Conservation (phyloP, 2,113 vertebrate genomes). For the Thunnus thynnus region DNA sequence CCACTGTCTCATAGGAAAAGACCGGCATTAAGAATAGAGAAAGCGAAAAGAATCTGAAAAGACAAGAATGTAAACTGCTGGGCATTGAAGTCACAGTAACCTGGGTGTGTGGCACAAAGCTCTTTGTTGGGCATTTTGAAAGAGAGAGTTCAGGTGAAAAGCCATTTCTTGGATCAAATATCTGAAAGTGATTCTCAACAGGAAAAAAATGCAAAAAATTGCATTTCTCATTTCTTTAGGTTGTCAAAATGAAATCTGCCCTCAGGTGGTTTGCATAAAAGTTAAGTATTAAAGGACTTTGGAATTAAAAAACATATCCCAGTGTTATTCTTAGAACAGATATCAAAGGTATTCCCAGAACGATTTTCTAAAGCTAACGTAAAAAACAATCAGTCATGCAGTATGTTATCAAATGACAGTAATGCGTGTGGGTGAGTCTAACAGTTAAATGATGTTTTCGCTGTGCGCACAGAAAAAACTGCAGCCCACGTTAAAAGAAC, state of each 20-base stretch:
- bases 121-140: slow-evolving; percentile 5
- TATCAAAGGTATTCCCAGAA: neutral
- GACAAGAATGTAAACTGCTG: slow-evolving; percentile 4
- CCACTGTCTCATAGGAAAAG: neutral
- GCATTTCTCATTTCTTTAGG: neutral
- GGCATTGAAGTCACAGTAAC: slow-evolving; percentile 9
- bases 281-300: neutral
- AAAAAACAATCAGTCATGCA: no score
- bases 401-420: neutral
- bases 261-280: neutral
- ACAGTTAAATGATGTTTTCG: no score
- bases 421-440: no score
- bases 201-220: neutral
- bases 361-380: neutral
- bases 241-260: neutral
- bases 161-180: neutral
- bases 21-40: neutral
- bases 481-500: no score
- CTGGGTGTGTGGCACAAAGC: neutral
- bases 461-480: no score
- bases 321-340: neutral
- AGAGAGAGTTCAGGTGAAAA: neutral
- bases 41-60: neutral
- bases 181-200: neutral
- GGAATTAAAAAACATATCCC: neutral